A percentile compares a stretch with the other conserved stretches of the same genome.
Conservation (phyloP, 2,113 vertebrate species). For the Sitta europaea region DNA sequence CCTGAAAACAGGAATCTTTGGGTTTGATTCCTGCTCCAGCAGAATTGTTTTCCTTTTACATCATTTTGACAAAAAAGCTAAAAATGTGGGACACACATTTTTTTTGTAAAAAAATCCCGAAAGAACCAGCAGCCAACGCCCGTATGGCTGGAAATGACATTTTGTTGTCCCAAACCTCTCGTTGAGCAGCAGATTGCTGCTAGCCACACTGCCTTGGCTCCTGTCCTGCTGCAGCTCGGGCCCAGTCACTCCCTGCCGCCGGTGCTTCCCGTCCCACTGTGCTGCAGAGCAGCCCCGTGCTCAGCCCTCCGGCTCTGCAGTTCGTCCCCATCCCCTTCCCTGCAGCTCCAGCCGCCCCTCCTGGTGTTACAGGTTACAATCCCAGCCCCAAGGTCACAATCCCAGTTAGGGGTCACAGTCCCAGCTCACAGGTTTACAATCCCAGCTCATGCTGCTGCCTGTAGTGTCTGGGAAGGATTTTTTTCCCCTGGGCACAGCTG, state of each 20-base stretch:
- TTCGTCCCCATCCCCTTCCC: neutral
- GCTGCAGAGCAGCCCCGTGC: neutral
- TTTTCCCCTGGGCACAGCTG: accelerated
- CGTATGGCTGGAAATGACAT: neutral
- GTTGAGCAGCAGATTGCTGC: neutral
- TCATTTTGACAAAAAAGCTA: neutral
- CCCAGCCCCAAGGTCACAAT: neutral
- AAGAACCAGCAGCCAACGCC: neutral
- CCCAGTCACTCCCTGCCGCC: neutral
- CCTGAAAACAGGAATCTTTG: neutral
- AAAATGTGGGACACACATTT: neutral
- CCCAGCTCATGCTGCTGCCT: neutral
- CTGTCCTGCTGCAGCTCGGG: neutral
- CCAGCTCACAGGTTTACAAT: neutral
- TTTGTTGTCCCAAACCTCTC: neutral
- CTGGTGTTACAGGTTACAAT: accelerated
- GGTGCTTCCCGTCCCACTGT: neutral
- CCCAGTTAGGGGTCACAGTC: too few species aligned
- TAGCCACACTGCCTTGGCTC: neutral
- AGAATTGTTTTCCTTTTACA: neutral
- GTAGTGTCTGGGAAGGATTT: neutral
- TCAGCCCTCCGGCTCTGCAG: neutral
- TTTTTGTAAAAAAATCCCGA: neutral
- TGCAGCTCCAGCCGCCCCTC: neutral
- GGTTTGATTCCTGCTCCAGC: neutral